Base-by-base conservation (phyloP, 2,797 vertebrate species). In the Diceros bicornis region DNA sequence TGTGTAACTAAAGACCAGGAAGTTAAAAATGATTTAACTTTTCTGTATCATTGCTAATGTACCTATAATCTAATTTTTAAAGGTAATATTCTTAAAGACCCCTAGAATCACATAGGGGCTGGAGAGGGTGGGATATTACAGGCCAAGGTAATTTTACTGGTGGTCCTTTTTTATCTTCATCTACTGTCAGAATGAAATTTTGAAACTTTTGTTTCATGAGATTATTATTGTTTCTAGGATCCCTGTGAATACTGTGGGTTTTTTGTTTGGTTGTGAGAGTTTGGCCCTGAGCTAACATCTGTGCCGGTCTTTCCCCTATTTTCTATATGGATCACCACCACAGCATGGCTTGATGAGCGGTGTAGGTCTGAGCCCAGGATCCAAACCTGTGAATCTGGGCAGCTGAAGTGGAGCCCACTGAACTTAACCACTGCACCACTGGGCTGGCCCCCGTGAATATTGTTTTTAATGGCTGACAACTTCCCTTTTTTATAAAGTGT, bases 21-120 rank as follows among this genome's bases (percentile, higher is more conserved):
- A 93, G 41, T 78, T 95, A 10, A 79, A 62, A 86, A 64, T 79
- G 62, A 81, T 81, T 75, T 66, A 83, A 77, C 9, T 92, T 86
- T 59, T 7, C 34, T 89, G 7, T 77, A 6, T 66, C 44, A 64
- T 37, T 66, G 68, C 7, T 91, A 59, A 68, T 47, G 1, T 83
- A 90, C 21, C 27, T 90, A 14, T 61, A 32, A 59, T 72, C 10
- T 83, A 52, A 90, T 57, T 93, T 81, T 94, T 32, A 89, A 86
- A 89, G 85, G 41, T 44, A 79, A 79, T 81, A 41, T 47, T 95
- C 23, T 57, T 59, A 66, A 64, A 44, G 74, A 66, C 34, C 68
- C 37, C 18, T 59, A 85, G 17, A 79, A 72, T 75, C 64, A 77
- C 11, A 86, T 81, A 1, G 29, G 34, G 32, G 2, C 21, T 62